These are phyloP conservation scores for Brachionus rotundiformis DNA, from an alignment of 1,140 invertebrate genomes.

Conservation along the genomic window DNA sequence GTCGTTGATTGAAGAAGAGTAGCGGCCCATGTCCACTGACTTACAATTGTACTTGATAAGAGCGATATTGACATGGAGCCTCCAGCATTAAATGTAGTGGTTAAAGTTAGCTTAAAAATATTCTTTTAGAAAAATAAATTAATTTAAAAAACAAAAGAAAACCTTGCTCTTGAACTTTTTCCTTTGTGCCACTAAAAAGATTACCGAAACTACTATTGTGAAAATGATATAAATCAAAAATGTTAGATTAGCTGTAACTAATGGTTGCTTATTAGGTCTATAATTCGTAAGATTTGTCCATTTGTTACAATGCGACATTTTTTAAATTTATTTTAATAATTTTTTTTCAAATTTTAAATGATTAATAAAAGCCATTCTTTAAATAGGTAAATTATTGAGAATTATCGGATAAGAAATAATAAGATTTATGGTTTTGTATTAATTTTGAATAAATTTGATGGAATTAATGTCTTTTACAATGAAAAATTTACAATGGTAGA, in stretches of 20 bases:
- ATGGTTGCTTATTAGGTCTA: constrained; percentile 18
- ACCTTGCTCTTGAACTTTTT: constrained; percentile 45
- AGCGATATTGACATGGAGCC: constrained; percentile 63
- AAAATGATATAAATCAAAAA: constrained; percentile 1
- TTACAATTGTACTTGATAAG: constrained; percentile 64
- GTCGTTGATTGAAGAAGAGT: constrained; percentile 64
- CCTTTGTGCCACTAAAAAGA: constrained; percentile 5
- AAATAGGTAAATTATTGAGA: neutral
- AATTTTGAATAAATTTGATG: neutral
- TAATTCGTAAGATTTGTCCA: neutral
- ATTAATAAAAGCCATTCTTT: neutral
- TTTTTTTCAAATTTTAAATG: neutral
- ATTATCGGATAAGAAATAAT: neutral
- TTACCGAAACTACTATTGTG: neutral
- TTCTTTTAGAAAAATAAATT: neutral
- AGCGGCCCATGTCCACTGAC: constrained; percentile 66
- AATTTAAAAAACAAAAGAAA: neutral
- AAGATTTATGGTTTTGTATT: neutral
- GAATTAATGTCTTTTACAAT: neutral
- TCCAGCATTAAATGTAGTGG: constrained; percentile 64
- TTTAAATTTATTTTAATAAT: neutral
- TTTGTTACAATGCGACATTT: neutral
- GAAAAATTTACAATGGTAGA: neutral
- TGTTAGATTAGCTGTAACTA: constrained; percentile 37
- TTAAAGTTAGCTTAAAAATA: constrained; percentile 58